These are phyloP conservation scores for Macrobrachium rosenbergii DNA, from an alignment of 1,140 invertebrate genomes.

Conservation along the genomic window DNA sequence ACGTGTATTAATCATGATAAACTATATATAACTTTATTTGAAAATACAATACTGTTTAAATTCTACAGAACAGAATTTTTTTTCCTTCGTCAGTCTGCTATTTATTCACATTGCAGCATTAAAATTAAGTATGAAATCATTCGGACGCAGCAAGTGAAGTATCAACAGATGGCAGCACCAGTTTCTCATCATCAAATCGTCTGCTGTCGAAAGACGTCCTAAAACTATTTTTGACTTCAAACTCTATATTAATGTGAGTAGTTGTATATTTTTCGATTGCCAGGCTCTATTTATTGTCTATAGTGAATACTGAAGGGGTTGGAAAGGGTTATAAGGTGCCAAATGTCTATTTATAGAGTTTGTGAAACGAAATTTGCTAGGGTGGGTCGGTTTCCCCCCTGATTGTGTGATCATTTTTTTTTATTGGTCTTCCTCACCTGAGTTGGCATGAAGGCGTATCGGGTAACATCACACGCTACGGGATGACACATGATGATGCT, in stretches of 20 bases:
- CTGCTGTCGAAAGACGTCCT: slow-evolving; percentile 39
- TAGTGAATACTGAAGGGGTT: neutral
- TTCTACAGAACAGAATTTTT: too few relatives aligned
- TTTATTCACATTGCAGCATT: too few relatives aligned
- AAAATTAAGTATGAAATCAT: neutral
- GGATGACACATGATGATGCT: slow-evolving; percentile 22
- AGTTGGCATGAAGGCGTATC: neutral
- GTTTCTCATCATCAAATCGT: slow-evolving; percentile 45
- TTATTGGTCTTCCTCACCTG: neutral
- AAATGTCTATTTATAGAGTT: neutral
- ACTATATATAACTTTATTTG: too few relatives aligned
- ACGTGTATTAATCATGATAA: too few relatives aligned
- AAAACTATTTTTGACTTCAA: slow-evolving; percentile 37
- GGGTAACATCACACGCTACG: slow-evolving; percentile 34
- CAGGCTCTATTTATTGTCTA: neutral
- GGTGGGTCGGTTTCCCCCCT: neutral
- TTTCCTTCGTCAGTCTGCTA: too few relatives aligned
- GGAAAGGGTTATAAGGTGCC: neutral
- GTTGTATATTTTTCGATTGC: neutral
- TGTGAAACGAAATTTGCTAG: neutral
- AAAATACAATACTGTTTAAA: too few relatives aligned
- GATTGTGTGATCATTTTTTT: neutral
- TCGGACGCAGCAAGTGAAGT: neutral
- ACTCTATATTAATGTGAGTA: slow-evolving; percentile 54
- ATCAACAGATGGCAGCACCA: slow-evolving; percentile 46